Evolutionary conservation across 2,113 vertebrate species (phyloP).

Genomic region (Ranitomeya variabilis): DNA sequence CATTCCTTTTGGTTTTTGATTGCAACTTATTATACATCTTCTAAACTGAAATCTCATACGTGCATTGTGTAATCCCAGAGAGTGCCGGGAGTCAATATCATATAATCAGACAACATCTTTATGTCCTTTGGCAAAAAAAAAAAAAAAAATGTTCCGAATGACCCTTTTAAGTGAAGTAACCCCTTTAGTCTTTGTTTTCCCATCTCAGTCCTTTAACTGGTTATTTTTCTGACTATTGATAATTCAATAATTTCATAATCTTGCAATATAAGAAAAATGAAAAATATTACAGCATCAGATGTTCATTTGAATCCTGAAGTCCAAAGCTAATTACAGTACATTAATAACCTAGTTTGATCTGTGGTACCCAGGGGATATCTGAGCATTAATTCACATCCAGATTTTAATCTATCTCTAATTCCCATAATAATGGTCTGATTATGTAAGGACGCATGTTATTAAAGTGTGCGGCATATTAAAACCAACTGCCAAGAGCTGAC

Average conservation of each 20-base stretch:
- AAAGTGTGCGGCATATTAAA: constrained; percentile 7
- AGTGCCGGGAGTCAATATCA: too few relatives aligned
- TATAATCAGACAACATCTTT: too few relatives aligned
- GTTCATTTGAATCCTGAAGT: background rate
- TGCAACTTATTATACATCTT: too few relatives aligned
- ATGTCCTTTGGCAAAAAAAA: too few relatives aligned
- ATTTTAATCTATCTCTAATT: constrained; percentile 1
- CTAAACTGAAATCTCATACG: too few relatives aligned
- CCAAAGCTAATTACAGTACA: constrained; percentile 11
- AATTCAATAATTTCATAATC: background rate
- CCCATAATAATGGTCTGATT: background rate
- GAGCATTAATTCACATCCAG: background rate
- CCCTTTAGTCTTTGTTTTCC: background rate
- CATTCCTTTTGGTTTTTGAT: too few relatives aligned
- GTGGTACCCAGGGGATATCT: background rate
- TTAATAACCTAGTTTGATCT: background rate
- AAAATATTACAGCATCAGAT: background rate
- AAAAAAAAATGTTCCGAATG: too few relatives aligned
- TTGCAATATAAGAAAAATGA: background rate
- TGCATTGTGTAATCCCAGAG: too few relatives aligned
- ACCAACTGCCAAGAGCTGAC: background rate
- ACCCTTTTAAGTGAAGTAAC: background rate
- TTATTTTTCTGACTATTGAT: background rate
- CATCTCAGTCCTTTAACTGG: background rate
- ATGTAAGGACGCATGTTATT: background rate